Evolutionary conservation across 1,140 invertebrate species (phyloP), one percentile per base, ranked within the genome.

Genomic region (Procambarus virginalis): DNA sequence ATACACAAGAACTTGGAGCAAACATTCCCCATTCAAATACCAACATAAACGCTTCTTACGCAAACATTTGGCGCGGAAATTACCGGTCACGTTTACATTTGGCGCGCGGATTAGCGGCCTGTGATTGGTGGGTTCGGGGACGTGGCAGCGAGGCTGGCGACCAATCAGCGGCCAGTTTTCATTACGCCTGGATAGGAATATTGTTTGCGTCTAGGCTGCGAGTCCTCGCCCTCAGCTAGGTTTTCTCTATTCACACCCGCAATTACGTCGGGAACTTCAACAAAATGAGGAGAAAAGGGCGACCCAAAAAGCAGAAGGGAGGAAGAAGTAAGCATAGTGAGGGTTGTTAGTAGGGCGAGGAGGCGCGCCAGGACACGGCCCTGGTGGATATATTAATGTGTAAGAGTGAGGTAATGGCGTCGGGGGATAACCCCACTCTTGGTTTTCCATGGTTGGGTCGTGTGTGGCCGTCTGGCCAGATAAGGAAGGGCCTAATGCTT

Each of bases 181-280:
- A 85, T 55, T 14, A 60, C 75, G 49, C 45, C n/a, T 85, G 55
- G 84, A 45, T 3, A 46, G 3, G 22, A 77, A 60, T 49, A 77
- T 77, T 85, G 84, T 85, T 85, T 85, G 84, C 84, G 84, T 85
- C 84, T 85, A 55, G 73, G 84, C 84, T 85, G 49, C 84, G 58
- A 75, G 73, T 46, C 75, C 6, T 55, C 70, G 3, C 4, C 20
- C 17, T 6, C 68, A n/a, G 20, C 64, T 17, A 68, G 75, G 84
- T 85, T 85, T 85, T 85, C 84, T 85, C 84, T 85, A 64, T 75
- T 77, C 51, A 46, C 45, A 14, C 12, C 73, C 10, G 10, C 73
- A 77, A 85, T 85, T 85, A 85, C 73, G 49, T 85, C 84, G 84
- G 84, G 73, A 85, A 85, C 84, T 85, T 85, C 73, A 85, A 60